Evolutionary conservation across 2,797 vertebrate genomes (phyloP).

Genomic region (Craterocephalus amniculus): DNA sequence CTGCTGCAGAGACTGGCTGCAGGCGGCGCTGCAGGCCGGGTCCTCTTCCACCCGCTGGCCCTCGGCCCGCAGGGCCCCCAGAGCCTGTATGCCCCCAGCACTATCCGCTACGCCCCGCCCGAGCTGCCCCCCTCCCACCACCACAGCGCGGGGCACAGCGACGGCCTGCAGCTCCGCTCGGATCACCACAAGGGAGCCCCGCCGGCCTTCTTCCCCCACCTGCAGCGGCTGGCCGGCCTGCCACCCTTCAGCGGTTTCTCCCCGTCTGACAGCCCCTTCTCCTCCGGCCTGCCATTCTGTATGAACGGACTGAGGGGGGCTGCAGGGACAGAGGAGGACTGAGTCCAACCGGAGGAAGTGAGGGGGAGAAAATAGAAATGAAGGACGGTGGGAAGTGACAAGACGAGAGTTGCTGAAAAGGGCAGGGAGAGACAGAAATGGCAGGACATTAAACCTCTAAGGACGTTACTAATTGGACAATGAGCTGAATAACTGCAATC

Average conservation of each 20-base stretch:
- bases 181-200: constrained; percentile 83
- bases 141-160: constrained; percentile 68
- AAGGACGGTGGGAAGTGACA: constrained; percentile 54
- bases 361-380: constrained; percentile 41
- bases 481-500: constrained; percentile 69
- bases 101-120: constrained; percentile 90
- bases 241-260: constrained; percentile 87
- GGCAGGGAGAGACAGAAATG: constrained; percentile 64
- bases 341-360: constrained; percentile 48
- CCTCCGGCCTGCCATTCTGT: constrained; percentile 87
- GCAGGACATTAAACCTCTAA: constrained; percentile 72
- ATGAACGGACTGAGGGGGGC: constrained; percentile 86
- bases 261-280: constrained; percentile 85
- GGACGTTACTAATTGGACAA: constrained; percentile 78
- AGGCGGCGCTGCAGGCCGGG: constrained; percentile 83
- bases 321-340: constrained; percentile 84
- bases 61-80: constrained; percentile 83
- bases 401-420: constrained; percentile 67
- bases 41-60: constrained; percentile 87
- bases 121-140: constrained; percentile 85
- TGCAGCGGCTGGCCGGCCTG: constrained; percentile 87
- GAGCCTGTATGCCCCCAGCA: constrained; percentile 89
- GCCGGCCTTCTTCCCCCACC: constrained; percentile 88
- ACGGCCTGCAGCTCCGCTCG: constrained; percentile 81
- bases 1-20: constrained; percentile 85